Percentiles rank a stretch among this genome's conserved stretches.
Evolutionary conservation across 2,113 vertebrate genomes (phyloP).

Genomic region (Halichoeres trimaculatus): DNA sequence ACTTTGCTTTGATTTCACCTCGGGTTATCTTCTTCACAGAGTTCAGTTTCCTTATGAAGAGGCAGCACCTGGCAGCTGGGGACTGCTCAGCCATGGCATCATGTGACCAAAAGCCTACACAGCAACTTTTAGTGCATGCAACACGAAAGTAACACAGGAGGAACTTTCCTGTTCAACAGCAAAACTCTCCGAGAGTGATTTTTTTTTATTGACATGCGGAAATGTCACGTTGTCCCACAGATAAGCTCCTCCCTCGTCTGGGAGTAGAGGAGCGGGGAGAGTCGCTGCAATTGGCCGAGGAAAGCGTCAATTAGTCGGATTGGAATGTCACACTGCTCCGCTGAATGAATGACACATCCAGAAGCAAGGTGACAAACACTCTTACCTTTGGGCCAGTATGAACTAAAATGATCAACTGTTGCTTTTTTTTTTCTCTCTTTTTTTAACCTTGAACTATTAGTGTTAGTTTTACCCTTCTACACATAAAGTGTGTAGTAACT

Average conservation of each 20-base stretch:
- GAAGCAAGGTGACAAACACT: no score
- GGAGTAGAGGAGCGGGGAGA: slow-evolving; percentile 1
- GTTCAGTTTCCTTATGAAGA: slow-evolving; percentile 1
- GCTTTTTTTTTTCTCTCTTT: no score
- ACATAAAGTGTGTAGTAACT: no score
- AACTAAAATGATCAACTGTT: no score
- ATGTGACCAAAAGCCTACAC: slow-evolving; percentile 60
- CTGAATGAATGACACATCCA: slow-evolving; percentile 14
- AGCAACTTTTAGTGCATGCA: background rate
- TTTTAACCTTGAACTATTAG: no score
- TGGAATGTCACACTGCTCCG: slow-evolving; percentile 67
- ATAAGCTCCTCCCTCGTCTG: slow-evolving; percentile 42
- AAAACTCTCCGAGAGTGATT: background rate
- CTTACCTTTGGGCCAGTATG: no score
- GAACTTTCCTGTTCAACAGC: background rate
- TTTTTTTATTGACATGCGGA: slow-evolving; percentile 56
- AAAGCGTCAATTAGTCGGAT: slow-evolving; percentile 40
- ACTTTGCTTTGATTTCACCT: background rate
- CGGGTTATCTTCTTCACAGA: background rate
- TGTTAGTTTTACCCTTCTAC: no score
- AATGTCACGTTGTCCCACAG: slow-evolving; percentile 22
- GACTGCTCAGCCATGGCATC: slow-evolving; percentile 26
- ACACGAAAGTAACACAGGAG: background rate
- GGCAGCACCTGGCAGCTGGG: slow-evolving; percentile 24
- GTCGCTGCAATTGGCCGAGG: slow-evolving; percentile 49